Percentiles rank a stretch among this genome's conserved stretches.
Evolutionary conservation across 2,888 invertebrate species (phyloP).

Genomic region (Phortica okadai): DNA sequence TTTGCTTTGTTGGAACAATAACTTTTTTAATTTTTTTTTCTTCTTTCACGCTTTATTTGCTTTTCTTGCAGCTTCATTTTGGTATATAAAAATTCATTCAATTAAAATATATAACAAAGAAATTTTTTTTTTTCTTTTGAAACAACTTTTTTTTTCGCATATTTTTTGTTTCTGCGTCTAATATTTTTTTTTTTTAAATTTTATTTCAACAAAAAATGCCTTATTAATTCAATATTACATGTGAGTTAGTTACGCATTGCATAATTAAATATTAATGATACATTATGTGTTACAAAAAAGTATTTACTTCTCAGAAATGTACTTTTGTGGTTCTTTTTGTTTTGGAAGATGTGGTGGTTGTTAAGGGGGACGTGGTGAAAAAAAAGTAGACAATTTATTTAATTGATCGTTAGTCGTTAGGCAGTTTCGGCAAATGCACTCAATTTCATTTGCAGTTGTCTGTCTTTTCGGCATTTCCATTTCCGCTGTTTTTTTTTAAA

Average conservation of each 20-base stretch:
- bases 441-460: not conserved
- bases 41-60: not conserved
- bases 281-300: not conserved
- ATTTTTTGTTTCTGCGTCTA: not conserved
- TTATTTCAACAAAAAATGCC: not conserved
- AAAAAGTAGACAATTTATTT: not conserved
- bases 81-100: not conserved
- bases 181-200: not conserved
- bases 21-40: not conserved
- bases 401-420: not conserved
- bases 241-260: not conserved
- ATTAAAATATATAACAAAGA: not conserved
- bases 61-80: not conserved
- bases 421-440: not conserved
- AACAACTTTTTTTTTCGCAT: not conserved
- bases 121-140: not conserved
- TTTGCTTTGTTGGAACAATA: not conserved
- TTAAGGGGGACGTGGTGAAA: too few relatives aligned
- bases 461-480: not conserved
- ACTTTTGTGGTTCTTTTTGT: too few relatives aligned
- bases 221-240: not conserved
- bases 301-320: not conserved
- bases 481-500: not conserved
- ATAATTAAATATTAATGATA: not conserved
- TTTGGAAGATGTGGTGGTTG: too few relatives aligned